Evolutionary conservation across 2,888 invertebrate species (phyloP).

Genomic region (Lypha dubia): DNA sequence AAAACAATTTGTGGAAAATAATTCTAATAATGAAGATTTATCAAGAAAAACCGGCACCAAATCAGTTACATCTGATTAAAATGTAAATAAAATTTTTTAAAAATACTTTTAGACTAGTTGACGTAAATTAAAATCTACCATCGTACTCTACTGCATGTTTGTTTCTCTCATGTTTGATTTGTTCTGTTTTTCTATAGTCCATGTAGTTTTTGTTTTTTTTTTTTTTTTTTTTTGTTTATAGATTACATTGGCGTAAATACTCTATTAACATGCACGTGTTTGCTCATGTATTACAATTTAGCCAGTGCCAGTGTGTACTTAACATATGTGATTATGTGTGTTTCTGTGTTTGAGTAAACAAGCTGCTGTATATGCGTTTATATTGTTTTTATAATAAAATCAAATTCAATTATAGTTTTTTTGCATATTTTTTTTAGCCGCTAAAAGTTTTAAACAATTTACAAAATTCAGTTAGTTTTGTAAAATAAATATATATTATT

Average conservation of each 20-base stretch:
- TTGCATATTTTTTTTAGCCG: slow-evolving; percentile 11
- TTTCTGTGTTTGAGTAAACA: not conserved
- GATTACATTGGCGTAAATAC: slow-evolving; percentile 69
- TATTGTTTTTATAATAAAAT: not conserved
- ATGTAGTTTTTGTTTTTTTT: slow-evolving; percentile 61
- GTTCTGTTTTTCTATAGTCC: slow-evolving; percentile 30
- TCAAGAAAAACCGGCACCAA: no score
- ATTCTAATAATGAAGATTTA: no score
- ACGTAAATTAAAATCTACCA: no score
- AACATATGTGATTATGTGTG: not conserved
- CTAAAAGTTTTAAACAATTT: not conserved
- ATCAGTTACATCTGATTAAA: no score
- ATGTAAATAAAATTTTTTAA: no score
- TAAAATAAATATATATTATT: not conserved
- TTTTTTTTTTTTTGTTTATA: slow-evolving; percentile 69
- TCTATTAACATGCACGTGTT: slow-evolving; percentile 64
- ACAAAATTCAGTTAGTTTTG: not conserved
- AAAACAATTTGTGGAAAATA: no score
- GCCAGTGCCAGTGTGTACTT: not conserved
- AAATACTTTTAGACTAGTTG: no score
- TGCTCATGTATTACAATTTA: slow-evolving; percentile 42
- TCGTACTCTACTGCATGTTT: not conserved
- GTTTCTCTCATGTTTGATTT: not conserved
- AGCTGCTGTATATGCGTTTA: slow-evolving; percentile 14
- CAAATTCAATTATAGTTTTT: slow-evolving; percentile 15